Conservation (phyloP, 2,888 invertebrate genomes). For the Patella caerulea region DNA sequence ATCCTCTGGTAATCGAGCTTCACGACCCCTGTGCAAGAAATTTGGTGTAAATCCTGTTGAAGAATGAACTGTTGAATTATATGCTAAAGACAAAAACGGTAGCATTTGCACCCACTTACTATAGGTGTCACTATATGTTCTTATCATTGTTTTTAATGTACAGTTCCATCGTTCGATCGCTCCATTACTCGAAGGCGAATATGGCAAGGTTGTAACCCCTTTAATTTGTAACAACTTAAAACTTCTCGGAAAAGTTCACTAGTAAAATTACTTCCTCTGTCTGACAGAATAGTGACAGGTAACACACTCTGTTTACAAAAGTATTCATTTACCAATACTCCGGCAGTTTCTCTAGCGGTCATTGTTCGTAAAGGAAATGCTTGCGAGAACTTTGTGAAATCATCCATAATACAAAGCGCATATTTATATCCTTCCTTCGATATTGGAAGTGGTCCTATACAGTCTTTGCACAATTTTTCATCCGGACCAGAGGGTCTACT, state of each 20-base stretch:
- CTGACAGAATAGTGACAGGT: conserved; percentile 4
- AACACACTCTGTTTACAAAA: conserved; percentile 5
- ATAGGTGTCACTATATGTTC: neutral
- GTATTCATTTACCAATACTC: conserved; percentile 2
- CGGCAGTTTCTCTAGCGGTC: neutral
- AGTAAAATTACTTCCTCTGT: conserved; percentile 1
- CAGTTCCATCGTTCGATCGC: neutral
- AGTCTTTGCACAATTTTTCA: conserved; percentile 1
- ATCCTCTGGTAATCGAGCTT: neutral
- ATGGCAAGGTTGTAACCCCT: neutral
- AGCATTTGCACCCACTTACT: neutral
- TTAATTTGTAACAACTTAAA: neutral
- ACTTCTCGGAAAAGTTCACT: neutral
- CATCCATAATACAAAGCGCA: neutral
- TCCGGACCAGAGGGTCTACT: neutral
- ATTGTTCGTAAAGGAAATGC: neutral
- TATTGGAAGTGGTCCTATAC: neutral
- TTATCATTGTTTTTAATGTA: conserved; percentile 8
- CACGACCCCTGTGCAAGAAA: neutral
- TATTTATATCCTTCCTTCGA: neutral
- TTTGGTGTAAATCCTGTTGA: neutral
- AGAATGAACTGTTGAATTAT: conserved; percentile 1
- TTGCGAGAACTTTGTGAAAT: neutral
- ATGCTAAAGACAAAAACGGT: neutral
- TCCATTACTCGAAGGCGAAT: neutral